phyloP scores from a whole-genome alignment of 2,888 invertebrate genomes.

The Cybosia mesomella region DNA sequence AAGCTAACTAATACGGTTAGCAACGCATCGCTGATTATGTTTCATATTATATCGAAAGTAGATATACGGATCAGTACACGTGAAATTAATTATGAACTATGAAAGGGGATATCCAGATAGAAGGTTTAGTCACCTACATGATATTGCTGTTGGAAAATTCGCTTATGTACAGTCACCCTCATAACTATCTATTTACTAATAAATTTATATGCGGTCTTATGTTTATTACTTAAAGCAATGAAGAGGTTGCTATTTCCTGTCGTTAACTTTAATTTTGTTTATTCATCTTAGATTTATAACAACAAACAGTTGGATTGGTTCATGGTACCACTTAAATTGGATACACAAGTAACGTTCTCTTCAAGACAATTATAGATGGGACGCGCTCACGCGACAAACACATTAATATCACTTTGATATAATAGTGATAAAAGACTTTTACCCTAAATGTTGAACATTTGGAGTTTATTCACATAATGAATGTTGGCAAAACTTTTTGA shows the following conservation, averaged over 20 bases:
- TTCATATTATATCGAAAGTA: conserved; percentile 25
- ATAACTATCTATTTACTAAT: too few species aligned
- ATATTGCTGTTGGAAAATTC: neutral
- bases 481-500: neutral
- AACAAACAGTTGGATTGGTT: neutral
- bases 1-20: conserved; percentile 18
- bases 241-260: neutral
- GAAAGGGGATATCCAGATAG: neutral
- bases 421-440: conserved; percentile 1
- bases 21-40: conserved; percentile 23
- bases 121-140: neutral
- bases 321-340: neutral
- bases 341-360: conserved; percentile 9
- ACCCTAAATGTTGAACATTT: neutral
- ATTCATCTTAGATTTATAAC: neutral
- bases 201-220: neutral
- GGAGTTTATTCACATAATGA: conserved; percentile 3
- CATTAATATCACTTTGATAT: conserved; percentile 17
- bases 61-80: conserved; percentile 26
- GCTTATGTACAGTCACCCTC: too few species aligned
- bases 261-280: neutral
- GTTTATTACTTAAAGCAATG: neutral
- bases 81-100: conserved; percentile 29
- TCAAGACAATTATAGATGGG: conserved; percentile 18
- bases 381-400: conserved; percentile 35